A percentile compares a stretch with the other conserved stretches of the same genome.
These are phyloP conservation scores for Eupithecia tripunctaria DNA, from an alignment of 2,888 invertebrate genomes.

Conservation along the genomic window DNA sequence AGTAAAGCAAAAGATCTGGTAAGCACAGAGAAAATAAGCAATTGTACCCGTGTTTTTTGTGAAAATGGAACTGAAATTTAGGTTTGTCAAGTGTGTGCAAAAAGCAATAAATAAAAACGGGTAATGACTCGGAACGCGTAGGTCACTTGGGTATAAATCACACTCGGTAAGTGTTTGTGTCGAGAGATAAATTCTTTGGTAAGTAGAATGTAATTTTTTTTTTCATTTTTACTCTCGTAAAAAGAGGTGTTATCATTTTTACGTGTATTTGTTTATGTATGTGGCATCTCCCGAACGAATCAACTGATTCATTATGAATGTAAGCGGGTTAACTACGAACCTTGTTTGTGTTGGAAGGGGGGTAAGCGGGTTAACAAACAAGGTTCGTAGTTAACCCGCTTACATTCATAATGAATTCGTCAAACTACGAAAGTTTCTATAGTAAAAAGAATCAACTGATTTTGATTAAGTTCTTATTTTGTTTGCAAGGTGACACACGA, in stretches of 20 bases:
- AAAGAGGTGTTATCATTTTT: neutral
- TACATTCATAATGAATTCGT: neutral
- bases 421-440: too few relatives aligned
- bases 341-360: too few relatives aligned
- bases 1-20: neutral
- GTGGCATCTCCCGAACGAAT: too few relatives aligned
- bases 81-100: neutral
- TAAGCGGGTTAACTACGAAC: too few relatives aligned
- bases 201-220: neutral
- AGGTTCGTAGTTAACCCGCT: too few relatives aligned
- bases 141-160: conserved; percentile 5
- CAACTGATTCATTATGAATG: too few relatives aligned
- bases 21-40: neutral
- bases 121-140: conserved; percentile 5
- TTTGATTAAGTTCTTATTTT: too few relatives aligned
- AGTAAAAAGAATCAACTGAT: too few relatives aligned
- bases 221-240: neutral
- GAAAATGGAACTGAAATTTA: neutral
- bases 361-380: too few relatives aligned
- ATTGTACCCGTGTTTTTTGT: neutral
- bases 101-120: conserved; percentile 12
- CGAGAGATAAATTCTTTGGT: conserved; percentile 1
- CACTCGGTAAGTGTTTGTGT: neutral
- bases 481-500: too few relatives aligned
- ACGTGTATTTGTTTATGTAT: neutral